phyloP scores from a whole-genome alignment of 53 echinoderm and acorn worm species.

The Crossaster papposus region DNA sequence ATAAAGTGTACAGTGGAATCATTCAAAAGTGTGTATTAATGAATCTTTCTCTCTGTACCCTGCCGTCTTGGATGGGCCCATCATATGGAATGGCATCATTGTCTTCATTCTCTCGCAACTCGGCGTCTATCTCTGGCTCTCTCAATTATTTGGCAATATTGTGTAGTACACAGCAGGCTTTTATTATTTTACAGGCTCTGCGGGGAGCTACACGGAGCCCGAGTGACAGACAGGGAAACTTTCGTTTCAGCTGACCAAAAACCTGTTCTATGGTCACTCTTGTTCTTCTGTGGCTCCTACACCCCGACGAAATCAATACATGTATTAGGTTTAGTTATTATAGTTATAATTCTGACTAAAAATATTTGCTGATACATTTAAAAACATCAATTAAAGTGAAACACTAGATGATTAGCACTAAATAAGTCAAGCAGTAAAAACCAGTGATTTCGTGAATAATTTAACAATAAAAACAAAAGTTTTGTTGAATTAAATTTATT shows the following conservation, averaged over 20 bases:
- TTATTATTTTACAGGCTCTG: conserved; percentile 24
- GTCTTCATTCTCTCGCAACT: background rate
- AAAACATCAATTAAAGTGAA: no score
- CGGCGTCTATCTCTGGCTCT: conserved; percentile 16
- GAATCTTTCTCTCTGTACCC: background rate
- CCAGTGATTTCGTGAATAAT: no score
- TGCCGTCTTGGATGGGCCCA: conserved; percentile 19
- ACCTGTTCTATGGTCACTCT: conserved; percentile 23
- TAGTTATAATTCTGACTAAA: no score
- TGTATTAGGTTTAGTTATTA: no score
- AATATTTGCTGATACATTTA: no score
- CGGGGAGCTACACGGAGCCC: conserved; percentile 28
- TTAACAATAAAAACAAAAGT: no score
- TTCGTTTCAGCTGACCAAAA: conserved; percentile 43
- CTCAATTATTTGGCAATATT: conserved; percentile 7
- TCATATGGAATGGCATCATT: conserved; percentile 2
- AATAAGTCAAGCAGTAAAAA: no score
- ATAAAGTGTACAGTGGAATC: no score
- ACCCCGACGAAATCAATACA: no score
- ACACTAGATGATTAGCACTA: no score
- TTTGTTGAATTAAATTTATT: no score
- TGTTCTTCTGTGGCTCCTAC: conserved; percentile 13
- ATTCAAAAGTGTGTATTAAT: conserved; percentile 27
- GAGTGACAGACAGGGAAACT: conserved; percentile 30
- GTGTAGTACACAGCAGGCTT: conserved; percentile 12